A percentile compares a stretch with the other conserved stretches of the same genome.
phyloP scores from a whole-genome alignment of 1,140 invertebrate genomes.

The Colletes latitarsis region DNA sequence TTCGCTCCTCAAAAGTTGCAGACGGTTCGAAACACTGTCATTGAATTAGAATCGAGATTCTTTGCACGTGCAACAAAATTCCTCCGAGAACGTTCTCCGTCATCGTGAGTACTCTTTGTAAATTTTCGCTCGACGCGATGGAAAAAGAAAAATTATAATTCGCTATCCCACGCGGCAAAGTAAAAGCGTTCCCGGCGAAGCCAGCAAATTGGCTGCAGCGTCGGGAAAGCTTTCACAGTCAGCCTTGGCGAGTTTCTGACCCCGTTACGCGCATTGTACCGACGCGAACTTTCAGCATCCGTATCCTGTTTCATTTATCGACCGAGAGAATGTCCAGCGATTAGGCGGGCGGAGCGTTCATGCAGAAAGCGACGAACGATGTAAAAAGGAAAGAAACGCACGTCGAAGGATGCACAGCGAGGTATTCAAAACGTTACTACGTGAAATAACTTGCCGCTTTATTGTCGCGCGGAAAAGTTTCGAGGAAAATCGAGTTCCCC shows the following conservation, averaged over 20 bases:
- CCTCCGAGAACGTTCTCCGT: neutral
- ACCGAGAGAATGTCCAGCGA: neutral
- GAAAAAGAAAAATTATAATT: constrained; percentile 23
- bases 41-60: neutral
- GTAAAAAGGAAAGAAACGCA: neutral
- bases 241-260: neutral
- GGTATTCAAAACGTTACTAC: neutral
- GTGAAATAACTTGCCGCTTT: constrained; percentile 10
- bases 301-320: neutral
- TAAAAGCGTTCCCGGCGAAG: constrained; percentile 2
- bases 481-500: neutral
- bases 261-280: neutral
- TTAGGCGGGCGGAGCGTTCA: neutral
- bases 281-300: neutral
- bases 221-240: neutral
- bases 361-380: constrained; percentile 1
- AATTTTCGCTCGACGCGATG: neutral
- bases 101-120: neutral
- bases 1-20: too few relatives aligned
- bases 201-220: neutral
- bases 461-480: neutral
- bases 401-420: neutral
- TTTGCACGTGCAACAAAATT: neutral
- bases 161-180: neutral
- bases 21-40: too few relatives aligned